These are phyloP conservation scores for Chironomus tepperi DNA, from an alignment of 1,140 invertebrate genomes.

Conservation along the genomic window DNA sequence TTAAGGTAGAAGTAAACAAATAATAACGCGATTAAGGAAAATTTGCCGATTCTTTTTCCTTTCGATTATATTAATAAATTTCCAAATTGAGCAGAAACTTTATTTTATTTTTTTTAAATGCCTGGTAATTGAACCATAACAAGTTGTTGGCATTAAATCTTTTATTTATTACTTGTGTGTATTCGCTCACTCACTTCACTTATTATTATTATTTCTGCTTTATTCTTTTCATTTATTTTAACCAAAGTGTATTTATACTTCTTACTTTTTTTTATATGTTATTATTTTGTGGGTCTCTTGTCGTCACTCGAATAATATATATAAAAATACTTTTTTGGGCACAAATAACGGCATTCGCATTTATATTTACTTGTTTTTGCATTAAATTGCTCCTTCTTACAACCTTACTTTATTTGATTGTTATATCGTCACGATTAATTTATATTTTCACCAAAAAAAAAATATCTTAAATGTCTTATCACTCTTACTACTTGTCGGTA, in stretches of 20 bases:
- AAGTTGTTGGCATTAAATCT: neutral
- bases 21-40: too few relatives aligned
- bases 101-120: too few relatives aligned
- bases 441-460: neutral
- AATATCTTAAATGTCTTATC: neutral
- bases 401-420: neutral
- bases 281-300: neutral
- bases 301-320: neutral
- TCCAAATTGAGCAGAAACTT: neutral
- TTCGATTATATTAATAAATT: too few relatives aligned
- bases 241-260: neutral
- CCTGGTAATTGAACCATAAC: neutral
- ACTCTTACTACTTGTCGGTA: too few relatives aligned
- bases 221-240: neutral
- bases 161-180: neutral
- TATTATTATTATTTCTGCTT: neutral
- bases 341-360: conserved; percentile 18
- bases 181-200: neutral
- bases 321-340: neutral
- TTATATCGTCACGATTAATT: neutral
- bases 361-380: neutral
- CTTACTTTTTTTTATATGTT: neutral
- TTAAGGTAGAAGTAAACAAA: too few relatives aligned
- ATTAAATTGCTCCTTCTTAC: neutral
- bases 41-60: too few relatives aligned